Base-by-base conservation (phyloP, 2,888 invertebrate genomes). In the Ichneumoninae sp. region DNA sequence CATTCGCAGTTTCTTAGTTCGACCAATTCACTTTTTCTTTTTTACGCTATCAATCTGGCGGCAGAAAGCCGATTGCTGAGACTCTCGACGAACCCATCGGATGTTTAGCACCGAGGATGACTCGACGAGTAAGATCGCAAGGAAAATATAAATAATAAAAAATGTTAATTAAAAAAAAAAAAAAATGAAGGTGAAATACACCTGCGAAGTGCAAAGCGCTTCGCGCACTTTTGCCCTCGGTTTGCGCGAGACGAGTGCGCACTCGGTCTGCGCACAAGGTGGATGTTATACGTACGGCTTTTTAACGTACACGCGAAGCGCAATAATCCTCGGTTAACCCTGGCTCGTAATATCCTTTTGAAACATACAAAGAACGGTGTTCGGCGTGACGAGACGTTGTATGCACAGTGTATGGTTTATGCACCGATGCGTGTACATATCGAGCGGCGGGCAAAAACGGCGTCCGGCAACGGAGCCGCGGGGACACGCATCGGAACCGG, bases 361-460 rank as follows among this genome's bases (percentile, higher is more conserved):
- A 73, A 73, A 63, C 19, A 7, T 60, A 73, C 73, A 73, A 73
- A 60, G 73, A 73, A 60, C 33, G 73, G 44, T 60, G 60, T 60
- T 47, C 44, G 40, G 73, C 40, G 57, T 60, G 57, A 73, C 57
- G 73, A 57, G 73, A 66, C 57, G 73, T 52, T 26, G 50, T 36
- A 36, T n/a, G 19, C 54, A 71, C 70, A 36, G 63, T 63, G 22
- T 65, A 65, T 66, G 22, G 40, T 66, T 19, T 66, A 40, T 66
- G 36, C 40, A 66, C 66, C 13, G n/a, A 66, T 66, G 66, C 26
- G 22, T 66, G 40, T 66, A 22, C 40, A 66, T 54, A 54, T 54
- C 63, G 30, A 13, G 30, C 30, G 63, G 16, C 7, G 40, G 22
- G 40, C 13, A 66, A 66, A 66, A 66, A 66, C 36, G 40, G 40